Evolutionary conservation across 1,140 invertebrate genomes (phyloP), one percentile per base, ranked within the genome.

Genomic region (Diprion similis): DNA sequence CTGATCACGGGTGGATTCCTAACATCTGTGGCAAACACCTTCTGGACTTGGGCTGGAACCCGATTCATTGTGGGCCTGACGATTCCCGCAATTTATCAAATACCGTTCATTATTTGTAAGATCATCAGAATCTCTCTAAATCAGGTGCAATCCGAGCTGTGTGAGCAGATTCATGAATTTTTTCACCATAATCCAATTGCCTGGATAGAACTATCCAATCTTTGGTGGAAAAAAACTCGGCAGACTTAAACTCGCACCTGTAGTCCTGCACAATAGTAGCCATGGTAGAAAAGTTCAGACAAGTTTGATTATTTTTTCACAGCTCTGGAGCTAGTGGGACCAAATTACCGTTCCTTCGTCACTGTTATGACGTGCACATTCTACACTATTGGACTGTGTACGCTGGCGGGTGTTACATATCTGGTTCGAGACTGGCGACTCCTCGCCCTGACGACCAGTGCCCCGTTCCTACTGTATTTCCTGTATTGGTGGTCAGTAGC

Each of bases 71-170:
- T 96, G 8, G 96, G 96, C 17, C 85, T 97, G 1, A 96, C 95
- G 0, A 95, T 97, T 78, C 96, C 96, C 10, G 96, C 95, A 7
- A 93, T 97, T n/a, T 97, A 97, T 87, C 96, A 98, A 89, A 96
- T 97, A 84, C 96, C 96, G 7, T 97, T 97, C 81, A 97, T 97
- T 74, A 97, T 97, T 81, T 95, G 96, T 97, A 90, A 94, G 92
- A 89, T 71, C 76, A 69, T 74, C 66, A 69, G 66, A 76, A 69
- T 71, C 24, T 37, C 24, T 37, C 6, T 37, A 37, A 37, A 37
- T 37, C 24, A 37, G 24, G 73, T 70, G 45, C 72, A 65, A 75
- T 74, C 65, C 71, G 66, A 67, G 15, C 19, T 67, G 18, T 75
- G 24, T n/a, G 17, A 17, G 13, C 24, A 37, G 24, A 37, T 1